Evolutionary conservation across 2,797 vertebrate genomes (phyloP).

Genomic region (Delichon dasypus): DNA sequence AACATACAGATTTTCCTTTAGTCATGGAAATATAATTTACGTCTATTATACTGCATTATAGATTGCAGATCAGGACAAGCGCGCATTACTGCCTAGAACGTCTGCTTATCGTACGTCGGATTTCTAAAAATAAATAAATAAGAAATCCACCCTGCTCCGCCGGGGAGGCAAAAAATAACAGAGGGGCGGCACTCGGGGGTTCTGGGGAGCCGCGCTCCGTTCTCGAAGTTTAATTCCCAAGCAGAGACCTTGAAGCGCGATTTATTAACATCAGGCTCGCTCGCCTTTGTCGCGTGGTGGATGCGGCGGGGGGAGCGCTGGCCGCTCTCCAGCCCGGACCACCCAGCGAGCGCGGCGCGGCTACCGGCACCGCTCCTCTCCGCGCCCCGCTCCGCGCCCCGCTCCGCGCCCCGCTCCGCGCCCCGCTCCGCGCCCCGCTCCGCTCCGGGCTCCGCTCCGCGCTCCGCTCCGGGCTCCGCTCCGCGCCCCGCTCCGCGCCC

Average conservation of each 20-base stretch:
- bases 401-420: too few species aligned
- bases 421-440: too few species aligned
- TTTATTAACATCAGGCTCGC: slow-evolving; percentile 19
- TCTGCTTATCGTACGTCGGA: slow-evolving; percentile 58
- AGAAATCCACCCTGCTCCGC: neutral
- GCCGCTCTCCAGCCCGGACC: slow-evolving; percentile 75
- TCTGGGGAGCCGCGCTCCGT: neutral
- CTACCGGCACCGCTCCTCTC: slow-evolving; percentile 48
- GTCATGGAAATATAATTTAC: slow-evolving; percentile 91
- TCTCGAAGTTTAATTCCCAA: slow-evolving; percentile 55
- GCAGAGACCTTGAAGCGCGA: slow-evolving; percentile 21
- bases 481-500: too few species aligned
- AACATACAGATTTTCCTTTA: slow-evolving; percentile 84
- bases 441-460: too few species aligned
- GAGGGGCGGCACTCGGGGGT: neutral
- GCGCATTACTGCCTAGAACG: slow-evolving; percentile 76
- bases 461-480: too few species aligned
- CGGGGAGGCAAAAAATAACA: neutral
- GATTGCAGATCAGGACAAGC: slow-evolving; percentile 83
- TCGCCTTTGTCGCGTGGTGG: slow-evolving; percentile 58
- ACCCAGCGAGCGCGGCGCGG: slow-evolving; percentile 79
- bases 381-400: too few species aligned
- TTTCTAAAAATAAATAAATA: slow-evolving; percentile 52
- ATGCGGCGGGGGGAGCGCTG: neutral
- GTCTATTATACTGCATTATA: slow-evolving; percentile 86